Conservation (phyloP, 2,888 invertebrate genomes). For the Acanthopleura granulata region DNA sequence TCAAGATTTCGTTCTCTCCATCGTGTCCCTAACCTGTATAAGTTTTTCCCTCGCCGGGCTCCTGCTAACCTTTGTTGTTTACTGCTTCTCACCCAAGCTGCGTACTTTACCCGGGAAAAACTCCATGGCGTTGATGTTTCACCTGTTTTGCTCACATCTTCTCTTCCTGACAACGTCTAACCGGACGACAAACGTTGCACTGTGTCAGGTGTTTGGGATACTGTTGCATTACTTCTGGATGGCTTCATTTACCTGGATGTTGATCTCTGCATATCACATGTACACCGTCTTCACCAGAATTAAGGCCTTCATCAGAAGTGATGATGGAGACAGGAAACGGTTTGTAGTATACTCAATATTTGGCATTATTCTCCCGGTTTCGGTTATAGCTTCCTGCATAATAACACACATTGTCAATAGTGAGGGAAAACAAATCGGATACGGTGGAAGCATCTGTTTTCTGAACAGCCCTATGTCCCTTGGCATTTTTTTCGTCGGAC, state of each 20-base stretch:
- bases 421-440: slow-evolving; percentile 25
- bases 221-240: slow-evolving; percentile 12
- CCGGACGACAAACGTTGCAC: not conserved
- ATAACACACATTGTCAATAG: not conserved
- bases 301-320: not conserved
- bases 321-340: not conserved
- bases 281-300: slow-evolving; percentile 7
- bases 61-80: not conserved
- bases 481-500: slow-evolving; percentile 39
- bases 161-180: not conserved
- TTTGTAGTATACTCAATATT: not conserved
- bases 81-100: not conserved
- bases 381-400: not conserved
- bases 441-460: slow-evolving; percentile 36
- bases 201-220: slow-evolving; percentile 1
- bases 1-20: not conserved
- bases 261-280: slow-evolving; percentile 13
- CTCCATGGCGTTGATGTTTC: not conserved
- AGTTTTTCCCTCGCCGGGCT: not conserved
- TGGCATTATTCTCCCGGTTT: not conserved
- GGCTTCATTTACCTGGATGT: slow-evolving; percentile 12
- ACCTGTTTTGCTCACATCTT: not conserved
- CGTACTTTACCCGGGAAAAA: not conserved
- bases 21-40: not conserved
- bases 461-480: slow-evolving; percentile 26